A percentile compares a stretch with the other conserved stretches of the same genome.
These are phyloP conservation scores for Drosophila takahashii DNA, from an alignment of 1,140 invertebrate species.

Conservation along the genomic window DNA sequence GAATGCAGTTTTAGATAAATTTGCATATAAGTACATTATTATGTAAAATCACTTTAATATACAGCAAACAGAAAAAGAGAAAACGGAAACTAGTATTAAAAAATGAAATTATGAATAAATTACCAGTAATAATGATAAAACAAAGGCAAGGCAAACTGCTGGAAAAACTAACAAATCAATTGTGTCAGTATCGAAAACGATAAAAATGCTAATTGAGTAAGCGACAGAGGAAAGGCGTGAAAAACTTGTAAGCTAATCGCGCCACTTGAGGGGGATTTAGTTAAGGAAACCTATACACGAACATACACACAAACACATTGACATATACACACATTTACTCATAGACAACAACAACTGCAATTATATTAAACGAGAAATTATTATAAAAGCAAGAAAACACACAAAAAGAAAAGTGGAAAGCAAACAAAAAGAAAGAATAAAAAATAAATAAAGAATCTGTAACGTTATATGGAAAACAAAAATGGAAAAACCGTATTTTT, in stretches of 20 bases:
- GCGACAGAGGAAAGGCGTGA: conserved; percentile 33
- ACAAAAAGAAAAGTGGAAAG: conserved; percentile 66
- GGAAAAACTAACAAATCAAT: conserved; percentile 49
- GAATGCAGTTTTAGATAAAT: conserved; percentile 73
- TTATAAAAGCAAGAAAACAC: conserved; percentile 73
- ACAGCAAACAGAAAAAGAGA: conserved; percentile 45
- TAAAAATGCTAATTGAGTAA: conserved; percentile 27
- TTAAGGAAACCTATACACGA: conserved; percentile 68
- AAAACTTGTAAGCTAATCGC: conserved; percentile 49
- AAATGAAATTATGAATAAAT: conserved; percentile 75
- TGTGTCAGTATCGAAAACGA: conserved; percentile 42
- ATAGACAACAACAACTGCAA: conserved; percentile 67
- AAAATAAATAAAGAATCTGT: conserved; percentile 83
- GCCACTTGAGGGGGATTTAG: conserved; percentile 41
- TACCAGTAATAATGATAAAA: conserved; percentile 66
- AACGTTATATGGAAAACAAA: conserved; percentile 84
- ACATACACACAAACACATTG: conserved; percentile 39
- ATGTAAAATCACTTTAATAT: conserved; percentile 81
- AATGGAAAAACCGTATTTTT: conserved; percentile 20
- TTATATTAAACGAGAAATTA: conserved; percentile 80
- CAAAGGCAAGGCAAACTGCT: conserved; percentile 42
- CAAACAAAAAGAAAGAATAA: conserved; percentile 52
- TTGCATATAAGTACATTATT: conserved; percentile 82
- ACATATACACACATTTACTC: conserved; percentile 41
- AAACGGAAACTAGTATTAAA: conserved; percentile 70